Evolutionary conservation across 2,797 vertebrate genomes (phyloP).

Genomic region (Sciurus carolinensis): DNA sequence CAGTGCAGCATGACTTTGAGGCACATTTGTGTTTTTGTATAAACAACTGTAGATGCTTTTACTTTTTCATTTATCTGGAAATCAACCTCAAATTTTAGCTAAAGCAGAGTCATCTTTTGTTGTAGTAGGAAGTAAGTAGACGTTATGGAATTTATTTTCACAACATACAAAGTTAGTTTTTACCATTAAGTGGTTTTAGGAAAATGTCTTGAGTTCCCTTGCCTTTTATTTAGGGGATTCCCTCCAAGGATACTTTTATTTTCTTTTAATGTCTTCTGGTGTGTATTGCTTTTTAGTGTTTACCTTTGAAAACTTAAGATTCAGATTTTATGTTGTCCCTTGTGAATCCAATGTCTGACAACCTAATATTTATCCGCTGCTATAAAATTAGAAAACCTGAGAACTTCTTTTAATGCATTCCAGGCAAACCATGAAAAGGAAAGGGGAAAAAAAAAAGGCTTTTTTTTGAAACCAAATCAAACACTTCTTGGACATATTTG

Average conservation of each 20-base stretch:
- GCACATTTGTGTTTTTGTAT: not conserved
- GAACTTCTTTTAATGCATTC: conserved; percentile 61
- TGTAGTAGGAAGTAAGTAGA: not conserved
- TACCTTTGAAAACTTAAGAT: conserved; percentile 56
- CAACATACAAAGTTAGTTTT: not conserved
- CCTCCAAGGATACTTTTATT: not conserved
- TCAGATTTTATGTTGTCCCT: not conserved
- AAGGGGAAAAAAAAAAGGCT: conserved; percentile 15
- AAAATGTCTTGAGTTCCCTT: not conserved
- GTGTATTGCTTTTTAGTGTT: not conserved
- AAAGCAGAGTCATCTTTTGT: not conserved
- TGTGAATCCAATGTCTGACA: not conserved
- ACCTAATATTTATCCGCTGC: not conserved
- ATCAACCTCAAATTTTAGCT: not conserved
- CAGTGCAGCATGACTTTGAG: not conserved
- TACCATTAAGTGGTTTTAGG: not conserved
- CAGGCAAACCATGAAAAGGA: conserved; percentile 26
- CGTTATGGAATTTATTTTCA: not conserved
- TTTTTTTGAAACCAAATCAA: conserved; percentile 60
- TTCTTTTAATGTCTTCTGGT: not conserved
- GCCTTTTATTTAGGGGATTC: not conserved
- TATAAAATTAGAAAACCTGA: not conserved
- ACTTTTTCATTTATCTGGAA: conserved; percentile 43
- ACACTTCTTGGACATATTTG: conserved; percentile 64
- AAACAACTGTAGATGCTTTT: not conserved